phyloP scores from a whole-genome alignment of 2,888 invertebrate genomes.

The Andrena bicolor region DNA sequence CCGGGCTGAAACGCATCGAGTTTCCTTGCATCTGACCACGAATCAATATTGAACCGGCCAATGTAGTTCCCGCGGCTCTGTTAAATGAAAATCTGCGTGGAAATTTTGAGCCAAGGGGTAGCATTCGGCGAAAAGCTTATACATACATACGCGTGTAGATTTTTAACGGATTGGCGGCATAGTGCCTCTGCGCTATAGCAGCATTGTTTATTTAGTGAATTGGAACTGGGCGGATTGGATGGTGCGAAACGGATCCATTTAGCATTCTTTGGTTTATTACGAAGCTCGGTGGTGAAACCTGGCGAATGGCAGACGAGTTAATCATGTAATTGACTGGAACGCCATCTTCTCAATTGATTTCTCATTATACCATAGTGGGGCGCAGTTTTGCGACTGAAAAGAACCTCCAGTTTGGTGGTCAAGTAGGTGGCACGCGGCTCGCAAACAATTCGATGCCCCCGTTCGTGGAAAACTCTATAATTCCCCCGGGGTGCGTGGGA shows the following conservation, averaged over 20 bases:
- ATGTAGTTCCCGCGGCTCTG: not conserved
- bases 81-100: not conserved
- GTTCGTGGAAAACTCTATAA: not conserved
- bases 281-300: not conserved
- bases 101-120: not conserved
- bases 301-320: constrained; percentile 19
- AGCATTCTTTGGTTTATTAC: too few species aligned
- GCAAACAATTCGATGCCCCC: constrained; percentile 10
- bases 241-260: too few species aligned
- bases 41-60: constrained; percentile 3
- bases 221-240: too few species aligned
- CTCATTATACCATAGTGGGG: constrained; percentile 27
- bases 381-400: not conserved
- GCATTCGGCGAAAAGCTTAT: not conserved
- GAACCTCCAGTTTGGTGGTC: constrained; percentile 12
- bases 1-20: not conserved
- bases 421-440: constrained; percentile 7
- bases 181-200: too few species aligned
- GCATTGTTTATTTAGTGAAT: too few species aligned
- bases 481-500: not conserved
- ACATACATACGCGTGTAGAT: not conserved
- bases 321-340: constrained; percentile 30
- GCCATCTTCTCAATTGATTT: constrained; percentile 40
- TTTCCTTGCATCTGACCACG: not conserved
- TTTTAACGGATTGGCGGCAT: not conserved